Evolutionary conservation across 2,888 invertebrate genomes (phyloP).

Genomic region (Acleris cristana): DNA sequence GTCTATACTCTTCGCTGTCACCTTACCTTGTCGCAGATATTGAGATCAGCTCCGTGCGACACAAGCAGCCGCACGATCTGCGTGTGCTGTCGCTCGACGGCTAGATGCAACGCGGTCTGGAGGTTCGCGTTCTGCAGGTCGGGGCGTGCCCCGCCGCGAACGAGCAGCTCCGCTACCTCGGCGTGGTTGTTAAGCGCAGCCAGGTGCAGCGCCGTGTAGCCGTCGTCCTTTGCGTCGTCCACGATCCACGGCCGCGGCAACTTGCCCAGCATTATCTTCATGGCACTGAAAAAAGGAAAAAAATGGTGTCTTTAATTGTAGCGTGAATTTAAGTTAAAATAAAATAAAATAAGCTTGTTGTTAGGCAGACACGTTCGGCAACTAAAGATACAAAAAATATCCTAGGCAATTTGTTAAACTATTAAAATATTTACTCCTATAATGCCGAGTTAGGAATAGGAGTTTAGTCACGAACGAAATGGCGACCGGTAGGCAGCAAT

Average conservation of each 20-base stretch:
- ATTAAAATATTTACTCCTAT: too few relatives aligned
- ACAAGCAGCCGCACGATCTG: constrained; percentile 97
- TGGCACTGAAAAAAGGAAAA: constrained; percentile 88
- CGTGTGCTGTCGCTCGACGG: constrained; percentile 98
- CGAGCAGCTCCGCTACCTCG: constrained; percentile 94
- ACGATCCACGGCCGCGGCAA: constrained; percentile 98
- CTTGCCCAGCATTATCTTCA: constrained; percentile 96
- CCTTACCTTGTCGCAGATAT: constrained; percentile 97
- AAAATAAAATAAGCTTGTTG: too few relatives aligned
- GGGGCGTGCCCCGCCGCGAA: constrained; percentile 95
- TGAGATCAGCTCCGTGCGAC: constrained; percentile 95
- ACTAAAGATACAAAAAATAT: too few relatives aligned
- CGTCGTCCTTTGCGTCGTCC: constrained; percentile 99
- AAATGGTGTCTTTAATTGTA: background rate
- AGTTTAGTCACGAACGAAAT: too few relatives aligned
- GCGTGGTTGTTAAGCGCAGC: constrained; percentile 98
- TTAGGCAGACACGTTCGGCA: too few relatives aligned
- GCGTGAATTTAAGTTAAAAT: too few relatives aligned
- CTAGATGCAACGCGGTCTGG: constrained; percentile 96
- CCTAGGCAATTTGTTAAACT: too few relatives aligned
- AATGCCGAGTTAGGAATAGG: too few relatives aligned
- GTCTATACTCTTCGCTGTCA: background rate
- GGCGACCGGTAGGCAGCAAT: too few relatives aligned
- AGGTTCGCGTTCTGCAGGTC: constrained; percentile 98
- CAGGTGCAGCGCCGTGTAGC: constrained; percentile 97